These are phyloP conservation scores for Calyptommatus sinebrachiatus DNA, from an alignment of 2,113 vertebrate genomes.

Conservation along the genomic window DNA sequence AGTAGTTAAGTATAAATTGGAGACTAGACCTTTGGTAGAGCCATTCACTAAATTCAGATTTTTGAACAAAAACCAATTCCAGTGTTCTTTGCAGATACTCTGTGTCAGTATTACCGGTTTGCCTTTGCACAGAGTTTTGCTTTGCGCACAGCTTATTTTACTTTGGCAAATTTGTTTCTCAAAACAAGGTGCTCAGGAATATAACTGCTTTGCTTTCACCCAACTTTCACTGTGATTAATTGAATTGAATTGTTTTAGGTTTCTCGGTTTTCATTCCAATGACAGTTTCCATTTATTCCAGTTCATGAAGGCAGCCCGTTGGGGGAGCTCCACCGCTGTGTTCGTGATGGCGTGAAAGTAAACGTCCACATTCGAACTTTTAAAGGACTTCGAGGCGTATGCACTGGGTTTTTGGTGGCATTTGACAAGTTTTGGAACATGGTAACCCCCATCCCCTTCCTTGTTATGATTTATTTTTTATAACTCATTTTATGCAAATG, in stretches of 20 bases:
- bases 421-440: slow-evolving; percentile 99
- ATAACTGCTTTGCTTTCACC: not conserved
- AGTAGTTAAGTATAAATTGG: too few relatives aligned
- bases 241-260: not conserved
- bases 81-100: not conserved
- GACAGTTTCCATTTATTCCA: slow-evolving; percentile 59
- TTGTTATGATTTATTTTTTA: not conserved
- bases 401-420: slow-evolving; percentile 91
- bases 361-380: slow-evolving; percentile 95
- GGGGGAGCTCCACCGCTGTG: slow-evolving; percentile 89
- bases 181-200: slow-evolving; percentile 8
- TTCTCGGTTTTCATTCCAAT: not conserved
- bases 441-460: slow-evolving; percentile 69
- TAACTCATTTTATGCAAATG: too few relatives aligned
- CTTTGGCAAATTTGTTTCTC: not conserved
- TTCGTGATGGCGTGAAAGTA: slow-evolving; percentile 86
- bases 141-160: too few relatives aligned
- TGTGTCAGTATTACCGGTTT: not conserved
- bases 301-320: slow-evolving; percentile 90
- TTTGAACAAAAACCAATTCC: not conserved
- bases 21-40: too few relatives aligned
- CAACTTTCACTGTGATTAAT: not conserved
- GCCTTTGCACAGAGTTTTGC: not conserved
- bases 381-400: slow-evolving; percentile 93
- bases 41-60: not conserved